A percentile compares a stretch with the other conserved stretches of the same genome.
phyloP scores from a whole-genome alignment of 1,140 invertebrate species.

The Papilio polyxenes region DNA sequence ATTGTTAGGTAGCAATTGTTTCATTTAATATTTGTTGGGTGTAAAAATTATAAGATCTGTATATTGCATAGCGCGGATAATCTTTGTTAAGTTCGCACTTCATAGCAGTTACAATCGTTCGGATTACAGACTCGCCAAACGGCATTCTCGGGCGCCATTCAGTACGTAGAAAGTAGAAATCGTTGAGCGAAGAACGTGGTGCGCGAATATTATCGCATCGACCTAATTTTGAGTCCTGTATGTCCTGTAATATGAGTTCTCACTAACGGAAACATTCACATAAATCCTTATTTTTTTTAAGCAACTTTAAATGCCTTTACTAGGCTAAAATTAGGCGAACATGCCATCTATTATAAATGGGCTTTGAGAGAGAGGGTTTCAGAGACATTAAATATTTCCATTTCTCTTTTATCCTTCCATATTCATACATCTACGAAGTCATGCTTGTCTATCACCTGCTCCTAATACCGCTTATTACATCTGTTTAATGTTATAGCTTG shows the following conservation, averaged over 20 bases:
- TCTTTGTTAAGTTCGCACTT: slow-evolving; percentile 15
- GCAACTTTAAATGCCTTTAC: too few relatives aligned
- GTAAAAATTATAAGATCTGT: neutral
- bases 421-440: neutral
- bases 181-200: neutral
- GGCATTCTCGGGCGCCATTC: slow-evolving; percentile 16
- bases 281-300: neutral
- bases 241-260: neutral
- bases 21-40: neutral
- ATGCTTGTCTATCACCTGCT: too few relatives aligned
- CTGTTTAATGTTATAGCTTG: neutral
- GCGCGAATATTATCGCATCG: slow-evolving; percentile 12
- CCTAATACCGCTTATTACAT: too few relatives aligned
- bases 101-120: slow-evolving; percentile 15
- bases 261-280: neutral
- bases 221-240: slow-evolving; percentile 22
- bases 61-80: neutral
- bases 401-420: too few relatives aligned
- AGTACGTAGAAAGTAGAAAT: slow-evolving; percentile 32
- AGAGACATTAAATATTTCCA: too few relatives aligned
- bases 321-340: too few relatives aligned
- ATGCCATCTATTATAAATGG: too few relatives aligned
- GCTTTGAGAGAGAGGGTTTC: too few relatives aligned
- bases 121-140: slow-evolving; percentile 25
- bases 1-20: too few relatives aligned